Evolutionary conservation across 2,797 vertebrate genomes (phyloP).

Genomic region (Clarias pachynema): DNA sequence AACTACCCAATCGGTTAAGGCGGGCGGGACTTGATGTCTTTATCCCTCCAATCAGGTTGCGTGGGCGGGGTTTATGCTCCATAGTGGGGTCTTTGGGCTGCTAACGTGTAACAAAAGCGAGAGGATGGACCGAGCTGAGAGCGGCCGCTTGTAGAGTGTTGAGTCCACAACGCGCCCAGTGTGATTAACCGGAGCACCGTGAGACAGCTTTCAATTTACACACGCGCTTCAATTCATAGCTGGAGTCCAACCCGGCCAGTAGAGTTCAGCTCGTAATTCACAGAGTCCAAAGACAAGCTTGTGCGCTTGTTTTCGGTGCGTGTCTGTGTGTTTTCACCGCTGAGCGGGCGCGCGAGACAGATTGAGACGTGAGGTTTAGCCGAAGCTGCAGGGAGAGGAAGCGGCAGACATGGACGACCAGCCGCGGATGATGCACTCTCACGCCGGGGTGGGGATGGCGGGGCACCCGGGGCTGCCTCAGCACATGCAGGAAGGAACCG

Average conservation of each 20-base stretch:
- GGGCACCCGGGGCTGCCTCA: conserved; percentile 93
- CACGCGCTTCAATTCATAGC: conserved; percentile 14
- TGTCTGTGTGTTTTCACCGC: not conserved
- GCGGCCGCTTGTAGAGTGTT: conserved; percentile 3
- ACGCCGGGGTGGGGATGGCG: conserved; percentile 90
- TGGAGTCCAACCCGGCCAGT: not conserved
- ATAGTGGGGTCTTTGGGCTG: conserved; percentile 68
- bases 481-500: conserved; percentile 90
- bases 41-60: conserved; percentile 67
- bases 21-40: conserved; percentile 66
- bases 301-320: not conserved
- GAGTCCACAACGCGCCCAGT: conserved; percentile 14
- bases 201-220: conserved; percentile 12
- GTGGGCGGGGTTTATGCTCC: conserved; percentile 71
- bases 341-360: conserved; percentile 15
- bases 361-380: conserved; percentile 32
- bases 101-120: conserved; percentile 80
- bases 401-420: conserved; percentile 90
- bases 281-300: not conserved
- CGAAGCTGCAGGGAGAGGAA: conserved; percentile 36
- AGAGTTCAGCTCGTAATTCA: conserved; percentile 7
- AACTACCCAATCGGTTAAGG: conserved; percentile 1
- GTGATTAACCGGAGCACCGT: conserved; percentile 30
- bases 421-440: conserved; percentile 94
- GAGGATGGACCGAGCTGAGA: conserved; percentile 70